Conservation (phyloP, 2,113 vertebrate genomes). For the Eulemur rufifrons region DNA sequence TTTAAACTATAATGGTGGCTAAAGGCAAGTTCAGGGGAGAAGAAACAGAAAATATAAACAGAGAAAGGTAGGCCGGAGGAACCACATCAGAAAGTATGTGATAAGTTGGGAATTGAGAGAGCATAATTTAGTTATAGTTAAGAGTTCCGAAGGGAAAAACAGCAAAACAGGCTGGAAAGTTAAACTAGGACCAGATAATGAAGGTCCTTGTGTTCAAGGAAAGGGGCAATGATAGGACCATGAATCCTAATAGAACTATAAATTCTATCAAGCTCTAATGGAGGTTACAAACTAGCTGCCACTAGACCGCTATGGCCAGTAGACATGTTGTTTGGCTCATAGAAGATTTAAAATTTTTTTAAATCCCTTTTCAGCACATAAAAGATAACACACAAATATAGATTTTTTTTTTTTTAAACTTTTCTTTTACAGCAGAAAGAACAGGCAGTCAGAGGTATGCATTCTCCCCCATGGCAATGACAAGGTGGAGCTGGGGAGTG, state of each 20-base stretch:
- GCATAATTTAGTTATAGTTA: background rate
- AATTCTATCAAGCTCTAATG: background rate
- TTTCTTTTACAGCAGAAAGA: background rate
- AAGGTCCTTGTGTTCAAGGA: background rate
- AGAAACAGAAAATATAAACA: background rate
- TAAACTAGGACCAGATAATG: background rate
- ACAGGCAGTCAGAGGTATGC: background rate
- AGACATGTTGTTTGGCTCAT: background rate
- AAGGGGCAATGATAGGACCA: background rate
- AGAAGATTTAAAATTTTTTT: background rate
- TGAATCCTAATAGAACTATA: background rate
- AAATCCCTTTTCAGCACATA: background rate
- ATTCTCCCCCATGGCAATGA: background rate
- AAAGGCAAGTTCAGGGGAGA: background rate
- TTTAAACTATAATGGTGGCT: background rate
- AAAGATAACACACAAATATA: conserved; percentile 3
- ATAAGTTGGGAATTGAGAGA: background rate
- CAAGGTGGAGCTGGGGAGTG: fast-evolving
- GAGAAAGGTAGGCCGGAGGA: background rate
- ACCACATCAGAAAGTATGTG: background rate
- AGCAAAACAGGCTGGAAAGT: background rate
- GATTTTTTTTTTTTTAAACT: background rate
- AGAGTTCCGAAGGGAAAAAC: background rate
- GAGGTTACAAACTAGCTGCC: background rate
- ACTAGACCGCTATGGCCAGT: background rate